Evolutionary conservation across 2,888 invertebrate genomes (phyloP).

Genomic region (Trichogramma dendrolimi): DNA sequence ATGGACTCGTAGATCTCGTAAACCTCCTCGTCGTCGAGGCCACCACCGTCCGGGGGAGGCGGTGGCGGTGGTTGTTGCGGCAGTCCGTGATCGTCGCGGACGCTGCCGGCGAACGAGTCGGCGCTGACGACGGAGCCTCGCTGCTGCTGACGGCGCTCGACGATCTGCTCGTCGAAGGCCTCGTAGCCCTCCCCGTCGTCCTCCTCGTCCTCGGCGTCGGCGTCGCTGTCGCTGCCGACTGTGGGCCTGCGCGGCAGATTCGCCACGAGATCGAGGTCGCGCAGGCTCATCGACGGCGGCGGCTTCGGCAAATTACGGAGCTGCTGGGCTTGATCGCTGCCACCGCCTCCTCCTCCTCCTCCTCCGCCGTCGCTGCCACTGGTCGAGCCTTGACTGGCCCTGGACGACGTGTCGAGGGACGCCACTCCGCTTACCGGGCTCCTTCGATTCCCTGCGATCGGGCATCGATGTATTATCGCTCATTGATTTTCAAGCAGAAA

Average conservation of each 20-base stretch:
- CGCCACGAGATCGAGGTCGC: conserved; percentile 44
- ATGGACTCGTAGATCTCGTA: conserved; percentile 47
- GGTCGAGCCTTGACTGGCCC: conserved; percentile 34
- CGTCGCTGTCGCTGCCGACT: conserved; percentile 46
- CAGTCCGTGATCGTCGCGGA: conserved; percentile 40
- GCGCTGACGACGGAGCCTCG: conserved; percentile 24
- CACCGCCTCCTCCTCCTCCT: conserved; percentile 13
- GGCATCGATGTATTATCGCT: conserved; percentile 2
- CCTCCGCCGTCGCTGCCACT: conserved; percentile 10
- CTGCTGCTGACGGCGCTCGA: conserved; percentile 35
- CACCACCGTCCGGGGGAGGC: conserved; percentile 33
- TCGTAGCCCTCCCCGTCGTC: conserved; percentile 48
- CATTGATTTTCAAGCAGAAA: conserved; percentile 26
- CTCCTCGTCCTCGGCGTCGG: conserved; percentile 39
- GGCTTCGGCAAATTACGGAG: conserved; percentile 33
- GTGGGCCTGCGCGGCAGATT: conserved; percentile 40
- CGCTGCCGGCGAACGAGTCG: conserved; percentile 7
- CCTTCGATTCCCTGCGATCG: too few relatives aligned
- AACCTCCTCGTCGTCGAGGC: conserved; percentile 39
- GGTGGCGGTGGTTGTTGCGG: conserved; percentile 23
- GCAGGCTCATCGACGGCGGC: conserved; percentile 33
- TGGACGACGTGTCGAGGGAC: conserved; percentile 13
- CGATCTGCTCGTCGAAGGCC: conserved; percentile 40
- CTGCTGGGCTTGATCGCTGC: conserved; percentile 15
- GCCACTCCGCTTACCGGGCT: too few relatives aligned